phyloP scores from a whole-genome alignment of 53 echinoderm and acorn worm genomes.

The Hippasteria phrygiana region DNA sequence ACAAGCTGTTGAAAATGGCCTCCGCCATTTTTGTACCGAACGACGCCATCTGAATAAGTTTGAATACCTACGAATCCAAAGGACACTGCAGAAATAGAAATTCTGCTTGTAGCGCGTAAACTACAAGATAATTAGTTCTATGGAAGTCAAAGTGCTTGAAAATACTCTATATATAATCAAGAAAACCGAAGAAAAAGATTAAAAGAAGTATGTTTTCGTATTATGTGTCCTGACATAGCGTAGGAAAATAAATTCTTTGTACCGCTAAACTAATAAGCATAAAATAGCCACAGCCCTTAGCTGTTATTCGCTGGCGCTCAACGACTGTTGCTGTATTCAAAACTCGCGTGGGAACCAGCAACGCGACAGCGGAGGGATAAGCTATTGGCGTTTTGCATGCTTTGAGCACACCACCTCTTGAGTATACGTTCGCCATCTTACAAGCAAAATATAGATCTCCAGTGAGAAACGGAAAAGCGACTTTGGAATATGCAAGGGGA shows the following conservation, averaged over 20 bases:
- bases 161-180: background rate
- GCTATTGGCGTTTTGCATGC: background rate
- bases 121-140: too few species aligned
- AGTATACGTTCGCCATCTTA: slow-evolving; percentile 32
- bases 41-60: slow-evolving; percentile 6
- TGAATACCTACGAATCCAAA: background rate
- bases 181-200: background rate
- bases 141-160: background rate
- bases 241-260: slow-evolving; percentile 15
- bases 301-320: slow-evolving; percentile 54
- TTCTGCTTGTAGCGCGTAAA: background rate
- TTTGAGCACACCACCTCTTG: background rate
- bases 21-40: slow-evolving; percentile 55
- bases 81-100: background rate
- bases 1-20: slow-evolving; percentile 64
- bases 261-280: slow-evolving; percentile 56
- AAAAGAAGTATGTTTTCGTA: background rate
- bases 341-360: slow-evolving; percentile 34
- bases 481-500: too few species aligned
- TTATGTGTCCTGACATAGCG: background rate
- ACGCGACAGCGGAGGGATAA: slow-evolving; percentile 34
- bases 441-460: slow-evolving; percentile 7
- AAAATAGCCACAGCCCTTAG: slow-evolving; percentile 50
- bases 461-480: background rate
- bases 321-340: slow-evolving; percentile 57